These are phyloP conservation scores for Anguilla japonica DNA, from an alignment of 2,113 vertebrate species.

Conservation along the genomic window DNA sequence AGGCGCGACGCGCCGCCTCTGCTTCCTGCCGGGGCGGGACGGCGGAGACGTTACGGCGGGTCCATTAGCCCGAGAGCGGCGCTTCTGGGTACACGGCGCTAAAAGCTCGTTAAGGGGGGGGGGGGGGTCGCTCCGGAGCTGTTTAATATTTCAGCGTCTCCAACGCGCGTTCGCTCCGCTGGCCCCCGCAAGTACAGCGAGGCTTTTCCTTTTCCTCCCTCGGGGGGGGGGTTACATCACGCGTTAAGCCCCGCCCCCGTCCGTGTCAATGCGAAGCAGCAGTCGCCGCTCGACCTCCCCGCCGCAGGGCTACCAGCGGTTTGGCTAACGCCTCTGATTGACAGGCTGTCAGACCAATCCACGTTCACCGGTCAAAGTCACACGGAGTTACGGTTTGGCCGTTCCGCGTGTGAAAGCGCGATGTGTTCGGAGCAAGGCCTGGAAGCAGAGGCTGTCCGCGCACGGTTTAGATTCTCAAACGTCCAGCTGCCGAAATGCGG, in stretches of 20 bases:
- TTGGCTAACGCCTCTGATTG: no score
- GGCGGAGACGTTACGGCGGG: slow-evolving; percentile 19
- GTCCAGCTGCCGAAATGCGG: no score
- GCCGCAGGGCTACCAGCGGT: no score
- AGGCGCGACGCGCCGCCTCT: not conserved
- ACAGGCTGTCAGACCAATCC: no score
- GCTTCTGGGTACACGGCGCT: slow-evolving; percentile 39
- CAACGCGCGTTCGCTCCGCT: slow-evolving; percentile 34
- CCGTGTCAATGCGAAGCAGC: no score
- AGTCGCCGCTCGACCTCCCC: not conserved
- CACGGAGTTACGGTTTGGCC: no score
- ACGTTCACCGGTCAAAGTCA: no score
- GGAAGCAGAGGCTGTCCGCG: no score
- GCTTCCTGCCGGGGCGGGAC: not conserved
- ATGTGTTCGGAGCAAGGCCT: no score
- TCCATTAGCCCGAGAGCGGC: slow-evolving; percentile 25
- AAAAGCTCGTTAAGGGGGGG: slow-evolving; percentile 37
- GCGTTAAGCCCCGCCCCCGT: not conserved
- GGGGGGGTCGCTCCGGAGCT: slow-evolving; percentile 28
- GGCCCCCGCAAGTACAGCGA: not conserved
- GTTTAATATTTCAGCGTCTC: slow-evolving; percentile 55
- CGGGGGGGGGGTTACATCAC: not conserved
- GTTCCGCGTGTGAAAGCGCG: no score
- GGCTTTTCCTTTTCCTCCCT: slow-evolving; percentile 33
- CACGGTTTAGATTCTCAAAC: no score